Evolutionary conservation across 2,113 vertebrate genomes (phyloP), one percentile per base, ranked within the genome.

Genomic region (Arvicanthis niloticus): DNA sequence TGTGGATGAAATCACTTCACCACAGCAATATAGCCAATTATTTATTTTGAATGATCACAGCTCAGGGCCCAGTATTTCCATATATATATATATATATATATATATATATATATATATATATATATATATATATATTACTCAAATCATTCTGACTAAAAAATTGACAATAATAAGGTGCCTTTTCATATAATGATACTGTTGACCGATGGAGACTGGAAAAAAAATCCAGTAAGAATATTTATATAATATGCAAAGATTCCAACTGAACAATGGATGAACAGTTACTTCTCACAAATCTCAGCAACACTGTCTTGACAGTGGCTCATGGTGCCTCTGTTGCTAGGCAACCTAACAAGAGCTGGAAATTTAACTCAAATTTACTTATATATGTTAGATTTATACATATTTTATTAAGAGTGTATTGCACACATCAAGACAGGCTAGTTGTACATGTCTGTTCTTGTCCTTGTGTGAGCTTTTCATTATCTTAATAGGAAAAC

Each of bases 331-430:
- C 75, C 58, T 95, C 70, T 87, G 37, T 97, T 98, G 95, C 97
- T 97, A 97, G 86, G 98, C 96, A 97, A 98, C 96, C 45, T 58
- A 72, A 94, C 78, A 93, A 56, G 24, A 29, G 62, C 24, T 91
- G 65, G 87, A 76, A 17, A 94, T 97, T 92, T 84, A 78, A 96
- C 40, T 91, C 77, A 78, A 86, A 92, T 96, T 94, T 96, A 91
- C 62, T 87, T 95, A 78, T 88, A n/a, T 65, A 84, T 93, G 82
- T 95, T 95, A 91, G 72, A 89, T 76, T 96, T 94, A 95, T 93
- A 86, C 51, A 60, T 95, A 91, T 84, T 95, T 53, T 91, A 48
- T 60, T 87, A 86, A 94, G 8, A 93, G 22, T 56, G 40, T 58
- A 53, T 96, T 95, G 16, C 29, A 78, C 34, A 80, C 3, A 45